Conservation (phyloP, 2,888 invertebrate genomes). For the Eupithecia tripunctaria region DNA sequence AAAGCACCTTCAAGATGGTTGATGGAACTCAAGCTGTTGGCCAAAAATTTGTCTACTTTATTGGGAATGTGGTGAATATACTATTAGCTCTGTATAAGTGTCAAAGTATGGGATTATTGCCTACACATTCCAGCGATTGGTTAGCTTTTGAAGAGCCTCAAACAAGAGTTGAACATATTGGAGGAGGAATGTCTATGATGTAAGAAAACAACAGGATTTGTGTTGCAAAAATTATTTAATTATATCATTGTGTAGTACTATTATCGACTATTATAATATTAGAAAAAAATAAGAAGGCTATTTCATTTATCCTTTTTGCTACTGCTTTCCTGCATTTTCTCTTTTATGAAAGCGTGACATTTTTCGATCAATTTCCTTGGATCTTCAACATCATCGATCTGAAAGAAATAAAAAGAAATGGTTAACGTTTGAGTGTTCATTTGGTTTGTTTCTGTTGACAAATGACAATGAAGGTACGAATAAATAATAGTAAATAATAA, state of each 20-base stretch:
- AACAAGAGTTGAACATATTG: slow-evolving; percentile 92
- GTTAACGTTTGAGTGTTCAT: neutral
- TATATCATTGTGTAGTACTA: slow-evolving; percentile 62
- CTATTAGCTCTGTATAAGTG: slow-evolving; percentile 97
- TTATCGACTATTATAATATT: slow-evolving; percentile 67
- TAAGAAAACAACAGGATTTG: slow-evolving; percentile 70
- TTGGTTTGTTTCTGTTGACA: no score
- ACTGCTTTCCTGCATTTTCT: slow-evolving; percentile 76
- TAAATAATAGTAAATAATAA: no score
- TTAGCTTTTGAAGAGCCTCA: slow-evolving; percentile 97
- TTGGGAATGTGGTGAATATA: slow-evolving; percentile 97
- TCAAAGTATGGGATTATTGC: slow-evolving; percentile 98
- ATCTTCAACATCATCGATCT: slow-evolving; percentile 95
- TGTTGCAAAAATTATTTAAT: slow-evolving; percentile 49
- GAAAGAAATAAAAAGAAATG: slow-evolving; percentile 36
- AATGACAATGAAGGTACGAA: neutral
- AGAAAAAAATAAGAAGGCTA: slow-evolving; percentile 51
- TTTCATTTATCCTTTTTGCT: slow-evolving; percentile 48
- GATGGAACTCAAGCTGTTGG: slow-evolving; percentile 95
- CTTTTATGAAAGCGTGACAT: slow-evolving; percentile 88
- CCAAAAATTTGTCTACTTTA: slow-evolving; percentile 96
- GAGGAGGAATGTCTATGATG: slow-evolving; percentile 89
- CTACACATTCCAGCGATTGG: slow-evolving; percentile 99
- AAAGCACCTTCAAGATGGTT: slow-evolving; percentile 96
- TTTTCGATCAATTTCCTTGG: slow-evolving; percentile 89